phyloP scores from a whole-genome alignment of 1,140 invertebrate genomes.

The Leptestheria dahalacensis region DNA sequence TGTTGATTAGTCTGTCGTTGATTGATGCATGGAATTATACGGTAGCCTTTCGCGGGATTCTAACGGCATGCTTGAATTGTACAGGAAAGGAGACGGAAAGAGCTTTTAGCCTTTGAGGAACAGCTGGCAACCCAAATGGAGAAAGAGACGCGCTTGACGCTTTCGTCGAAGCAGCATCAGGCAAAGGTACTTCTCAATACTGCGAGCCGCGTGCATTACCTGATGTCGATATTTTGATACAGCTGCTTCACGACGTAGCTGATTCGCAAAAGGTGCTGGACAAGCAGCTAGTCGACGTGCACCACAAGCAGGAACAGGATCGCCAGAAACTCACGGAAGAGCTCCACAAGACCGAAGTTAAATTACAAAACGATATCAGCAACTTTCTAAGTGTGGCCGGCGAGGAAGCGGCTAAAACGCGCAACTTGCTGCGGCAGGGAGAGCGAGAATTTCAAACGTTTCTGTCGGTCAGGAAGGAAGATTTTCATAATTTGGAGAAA shows the following conservation, averaged over 20 bases:
- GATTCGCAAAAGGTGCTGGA: slow-evolving; percentile 7
- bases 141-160: background rate
- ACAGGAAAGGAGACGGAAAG: slow-evolving; percentile 1
- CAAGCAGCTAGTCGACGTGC: slow-evolving; percentile 1
- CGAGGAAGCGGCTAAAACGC: background rate
- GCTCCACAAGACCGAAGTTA: slow-evolving; percentile 3
- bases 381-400: background rate
- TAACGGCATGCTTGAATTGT: too few species aligned
- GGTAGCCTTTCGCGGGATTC: too few species aligned
- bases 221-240: too few species aligned
- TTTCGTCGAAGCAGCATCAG: background rate
- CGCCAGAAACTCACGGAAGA: background rate
- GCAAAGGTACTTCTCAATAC: slow-evolving; percentile 1
- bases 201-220: too few species aligned
- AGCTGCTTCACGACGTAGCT: slow-evolving; percentile 3
- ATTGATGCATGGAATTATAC: too few species aligned
- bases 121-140: background rate
- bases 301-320: slow-evolving; percentile 7
- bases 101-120: slow-evolving; percentile 5
- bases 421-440: background rate
- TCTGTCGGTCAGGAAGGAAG: background rate
- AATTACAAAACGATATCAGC: background rate
- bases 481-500: slow-evolving; percentile 7
- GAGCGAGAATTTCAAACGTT: background rate
- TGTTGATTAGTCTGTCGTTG: too few species aligned